A percentile compares a stretch with the other conserved stretches of the same genome.
These are phyloP conservation scores for Pelochelys cantorii DNA, from an alignment of 2,797 vertebrate genomes.

Conservation along the genomic window DNA sequence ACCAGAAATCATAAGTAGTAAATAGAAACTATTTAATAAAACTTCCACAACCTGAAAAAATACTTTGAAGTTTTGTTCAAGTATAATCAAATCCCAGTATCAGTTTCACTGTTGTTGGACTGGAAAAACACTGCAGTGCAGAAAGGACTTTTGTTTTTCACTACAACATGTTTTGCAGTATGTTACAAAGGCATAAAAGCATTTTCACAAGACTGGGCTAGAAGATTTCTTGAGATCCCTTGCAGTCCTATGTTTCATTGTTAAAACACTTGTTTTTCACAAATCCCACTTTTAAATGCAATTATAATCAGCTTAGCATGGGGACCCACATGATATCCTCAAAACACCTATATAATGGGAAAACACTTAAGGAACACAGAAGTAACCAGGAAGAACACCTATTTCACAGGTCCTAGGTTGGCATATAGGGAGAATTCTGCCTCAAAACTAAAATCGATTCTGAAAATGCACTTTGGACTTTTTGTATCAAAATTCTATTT, in stretches of 20 bases:
- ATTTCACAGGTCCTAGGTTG: neutral
- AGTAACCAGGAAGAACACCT: neutral
- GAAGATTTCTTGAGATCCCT: too few species aligned
- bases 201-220: neutral
- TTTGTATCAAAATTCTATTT: neutral
- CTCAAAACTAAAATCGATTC: neutral
- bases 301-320: neutral
- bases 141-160: neutral
- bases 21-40: conserved; percentile 19
- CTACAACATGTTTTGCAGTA: neutral
- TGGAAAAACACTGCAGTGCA: conserved; percentile 25
- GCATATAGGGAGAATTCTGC: neutral
- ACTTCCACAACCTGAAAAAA: neutral
- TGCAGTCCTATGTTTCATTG: neutral
- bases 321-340: neutral
- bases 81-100: conserved; percentile 21
- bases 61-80: conserved; percentile 15
- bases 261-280: neutral
- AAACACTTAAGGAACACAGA: neutral
- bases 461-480: neutral
- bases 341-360: neutral
- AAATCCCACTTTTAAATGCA: neutral
- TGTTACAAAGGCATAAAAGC: neutral
- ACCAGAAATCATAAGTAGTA: neutral
- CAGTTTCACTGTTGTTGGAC: neutral